These are phyloP conservation scores for Squalus acanthias DNA, from an alignment of 2,797 vertebrate genomes.

Conservation along the genomic window DNA sequence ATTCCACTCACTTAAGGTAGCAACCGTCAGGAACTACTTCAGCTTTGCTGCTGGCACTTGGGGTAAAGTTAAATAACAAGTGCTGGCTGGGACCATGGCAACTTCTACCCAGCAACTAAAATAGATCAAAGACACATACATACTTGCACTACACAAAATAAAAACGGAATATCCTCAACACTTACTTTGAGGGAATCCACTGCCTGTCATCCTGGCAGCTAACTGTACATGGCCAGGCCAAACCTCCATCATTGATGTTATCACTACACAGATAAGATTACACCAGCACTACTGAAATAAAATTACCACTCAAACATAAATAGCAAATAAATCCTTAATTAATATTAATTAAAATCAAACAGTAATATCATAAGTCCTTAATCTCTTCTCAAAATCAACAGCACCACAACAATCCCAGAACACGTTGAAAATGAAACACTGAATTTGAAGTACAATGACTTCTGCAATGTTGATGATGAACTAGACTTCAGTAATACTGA, in stretches of 20 bases:
- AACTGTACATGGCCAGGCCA: neutral
- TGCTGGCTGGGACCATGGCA: neutral
- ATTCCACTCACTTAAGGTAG: neutral
- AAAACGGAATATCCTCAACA: neutral
- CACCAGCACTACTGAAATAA: neutral
- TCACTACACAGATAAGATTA: neutral
- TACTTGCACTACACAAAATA: neutral
- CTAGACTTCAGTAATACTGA: neutral
- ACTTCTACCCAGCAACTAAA: neutral
- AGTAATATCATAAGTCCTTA: neutral
- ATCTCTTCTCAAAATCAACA: neutral
- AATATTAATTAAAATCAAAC: neutral
- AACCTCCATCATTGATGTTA: neutral
- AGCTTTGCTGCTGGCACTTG: neutral
- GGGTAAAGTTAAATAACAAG: neutral
- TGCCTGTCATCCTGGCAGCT: no score
- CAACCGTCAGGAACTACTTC: neutral
- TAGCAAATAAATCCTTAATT: neutral
- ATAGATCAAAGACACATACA: slow-evolving; percentile 1
- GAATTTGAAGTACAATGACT: neutral
- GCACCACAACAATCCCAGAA: neutral
- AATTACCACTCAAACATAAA: neutral
- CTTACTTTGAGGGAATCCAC: neutral
- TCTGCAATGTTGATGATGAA: neutral
- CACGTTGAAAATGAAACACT: neutral